These are phyloP conservation scores for Varecia variegata DNA, from an alignment of 2,797 vertebrate genomes.

Conservation along the genomic window DNA sequence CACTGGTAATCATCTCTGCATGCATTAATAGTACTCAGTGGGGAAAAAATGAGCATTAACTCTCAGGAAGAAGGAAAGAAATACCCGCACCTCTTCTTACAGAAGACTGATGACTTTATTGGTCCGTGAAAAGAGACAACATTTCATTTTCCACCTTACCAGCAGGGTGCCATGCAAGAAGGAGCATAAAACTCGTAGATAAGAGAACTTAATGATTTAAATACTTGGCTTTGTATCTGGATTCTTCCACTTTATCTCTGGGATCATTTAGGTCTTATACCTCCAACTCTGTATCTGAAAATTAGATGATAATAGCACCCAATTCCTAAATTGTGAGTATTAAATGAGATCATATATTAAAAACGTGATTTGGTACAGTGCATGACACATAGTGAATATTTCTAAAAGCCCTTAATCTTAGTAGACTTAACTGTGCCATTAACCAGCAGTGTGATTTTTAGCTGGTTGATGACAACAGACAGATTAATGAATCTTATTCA, in stretches of 20 bases:
- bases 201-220: background rate
- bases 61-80: background rate
- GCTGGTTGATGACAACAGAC: background rate
- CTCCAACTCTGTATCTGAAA: background rate
- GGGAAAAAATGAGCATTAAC: background rate
- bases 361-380: background rate
- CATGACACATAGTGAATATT: background rate
- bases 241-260: background rate
- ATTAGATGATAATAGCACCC: background rate
- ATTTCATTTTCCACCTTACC: background rate
- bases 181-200: background rate
- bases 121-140: background rate
- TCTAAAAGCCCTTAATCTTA: background rate
- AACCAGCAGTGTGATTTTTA: background rate
- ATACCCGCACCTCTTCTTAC: background rate
- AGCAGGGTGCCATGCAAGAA: background rate
- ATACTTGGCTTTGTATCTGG: background rate
- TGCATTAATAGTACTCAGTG: background rate
- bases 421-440: background rate
- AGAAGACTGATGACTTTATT: background rate
- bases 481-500: background rate
- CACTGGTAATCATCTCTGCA: background rate
- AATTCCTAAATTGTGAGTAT: background rate
- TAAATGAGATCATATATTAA: background rate
- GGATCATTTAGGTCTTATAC: background rate